Base-by-base conservation (phyloP, 1,140 invertebrate genomes). In the Saxidomus purpurata region DNA sequence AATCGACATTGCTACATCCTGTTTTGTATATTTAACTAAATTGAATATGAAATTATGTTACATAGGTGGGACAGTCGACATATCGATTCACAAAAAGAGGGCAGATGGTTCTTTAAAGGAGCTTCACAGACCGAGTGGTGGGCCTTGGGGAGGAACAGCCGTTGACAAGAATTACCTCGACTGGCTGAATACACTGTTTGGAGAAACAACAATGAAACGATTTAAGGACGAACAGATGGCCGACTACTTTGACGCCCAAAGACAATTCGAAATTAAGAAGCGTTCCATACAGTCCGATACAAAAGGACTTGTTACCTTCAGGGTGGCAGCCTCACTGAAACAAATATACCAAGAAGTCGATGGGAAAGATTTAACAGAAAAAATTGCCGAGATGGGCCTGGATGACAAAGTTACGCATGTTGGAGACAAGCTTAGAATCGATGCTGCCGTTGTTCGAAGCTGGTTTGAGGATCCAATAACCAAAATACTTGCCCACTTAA, bases 31-130 rank as follows among this genome's bases (percentile, higher is more conserved):
- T n/a, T n/a, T n/a, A n/a, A n/a, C n/a, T n/a, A n/a, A n/a, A n/a
- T n/a, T n/a, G n/a, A n/a, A n/a, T n/a, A n/a, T n/a, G n/a, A n/a
- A n/a, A n/a, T n/a, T n/a, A n/a, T n/a, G n/a, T 31, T 36, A 6
- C 19, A 19, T 28, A 84, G 81, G 81, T 47, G 81, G 81, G n/a
- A 84, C 63, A 69, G 81, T 38, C 0, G 81, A 84, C n/a, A 84
- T 84, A 28, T 40, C 59, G 15, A 61, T 84, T 22, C 59, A 84
- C n/a, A 61, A 84, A 31, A 67, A 47, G n/a, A 43, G n/a, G 17
- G 25, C 0, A 0, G 81, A 84, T 36, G 34, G 61, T 19, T 31
- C 81, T 13, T 25, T 85, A 2, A 69, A 55, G 28, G 82, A 85
- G 49, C 2, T 71, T 19, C 47, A 85, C 25, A 69, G 19, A 49